A percentile compares a stretch with the other conserved stretches of the same genome.
Conservation (phyloP, 2,797 vertebrate genomes). For the Glyptemys insculpta region DNA sequence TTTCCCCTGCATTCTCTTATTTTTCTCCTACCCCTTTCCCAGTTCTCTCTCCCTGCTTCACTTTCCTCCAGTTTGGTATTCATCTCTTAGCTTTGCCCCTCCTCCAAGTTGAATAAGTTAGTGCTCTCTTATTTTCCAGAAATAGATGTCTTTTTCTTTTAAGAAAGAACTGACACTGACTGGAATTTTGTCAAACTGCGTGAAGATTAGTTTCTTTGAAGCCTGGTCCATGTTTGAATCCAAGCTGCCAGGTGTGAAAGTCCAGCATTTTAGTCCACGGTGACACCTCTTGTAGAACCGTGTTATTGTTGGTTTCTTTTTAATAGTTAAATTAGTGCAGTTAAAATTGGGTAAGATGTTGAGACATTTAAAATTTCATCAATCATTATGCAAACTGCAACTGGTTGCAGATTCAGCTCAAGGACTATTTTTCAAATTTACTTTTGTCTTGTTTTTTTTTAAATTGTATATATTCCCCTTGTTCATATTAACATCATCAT, state of each 20-base stretch:
- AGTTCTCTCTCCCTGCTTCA: not conserved
- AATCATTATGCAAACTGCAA: not conserved
- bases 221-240: slow-evolving; percentile 4
- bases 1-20: not conserved
- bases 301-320: not conserved
- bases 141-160: slow-evolving; percentile 28
- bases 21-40: not conserved
- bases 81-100: not conserved
- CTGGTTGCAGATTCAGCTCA: not conserved
- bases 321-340: slow-evolving; percentile 1
- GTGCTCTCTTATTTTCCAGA: not conserved
- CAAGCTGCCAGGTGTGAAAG: not conserved
- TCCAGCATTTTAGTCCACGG: not conserved
- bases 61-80: not conserved
- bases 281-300: not conserved
- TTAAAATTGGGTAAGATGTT: slow-evolving; percentile 23
- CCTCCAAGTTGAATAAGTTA: not conserved
- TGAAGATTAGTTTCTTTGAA: not conserved
- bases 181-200: not conserved
- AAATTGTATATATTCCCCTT: not conserved
- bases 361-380: not conserved
- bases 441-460: slow-evolving; percentile 2
- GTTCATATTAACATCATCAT: slow-evolving; percentile 38
- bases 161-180: not conserved
- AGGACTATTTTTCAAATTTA: slow-evolving; percentile 44